Percentiles rank a stretch among this genome's conserved stretches.
Conservation (phyloP, 2,888 invertebrate species). For the Thera britannica region DNA sequence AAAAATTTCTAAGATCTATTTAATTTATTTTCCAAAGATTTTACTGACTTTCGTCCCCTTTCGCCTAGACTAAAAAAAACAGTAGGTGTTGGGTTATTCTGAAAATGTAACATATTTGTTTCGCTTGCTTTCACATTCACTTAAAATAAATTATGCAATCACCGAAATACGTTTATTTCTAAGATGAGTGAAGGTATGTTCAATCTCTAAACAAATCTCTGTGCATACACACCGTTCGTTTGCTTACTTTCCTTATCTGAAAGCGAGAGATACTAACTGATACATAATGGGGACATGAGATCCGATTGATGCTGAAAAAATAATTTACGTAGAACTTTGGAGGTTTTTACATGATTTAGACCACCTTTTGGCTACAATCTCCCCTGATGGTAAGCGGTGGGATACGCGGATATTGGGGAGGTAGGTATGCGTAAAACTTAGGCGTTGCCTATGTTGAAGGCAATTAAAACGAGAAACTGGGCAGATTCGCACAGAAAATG, state of each 20-base stretch:
- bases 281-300: constrained; percentile 48
- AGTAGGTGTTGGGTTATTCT: background rate
- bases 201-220: background rate
- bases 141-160: background rate
- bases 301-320: constrained; percentile 24
- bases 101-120: background rate
- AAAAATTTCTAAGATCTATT: too few species aligned
- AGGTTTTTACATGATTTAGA: background rate
- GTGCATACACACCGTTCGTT: constrained; percentile 39
- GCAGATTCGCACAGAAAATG: too few species aligned
- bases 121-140: background rate
- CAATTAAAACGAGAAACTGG: too few species aligned
- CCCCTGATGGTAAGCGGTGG: too few species aligned
- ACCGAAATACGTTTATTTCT: background rate
- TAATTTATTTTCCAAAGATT: background rate
- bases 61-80: background rate
- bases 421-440: too few species aligned
- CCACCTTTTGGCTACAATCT: too few species aligned
- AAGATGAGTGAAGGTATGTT: background rate
- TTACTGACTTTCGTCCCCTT: too few species aligned
- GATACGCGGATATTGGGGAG: too few species aligned
- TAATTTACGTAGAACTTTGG: background rate
- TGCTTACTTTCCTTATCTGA: constrained; percentile 46
- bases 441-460: too few species aligned
- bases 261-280: constrained; percentile 43